A percentile compares a stretch with the other conserved stretches of the same genome.
These are phyloP conservation scores for Keiferia lycopersicella DNA, from an alignment of 2,888 invertebrate genomes.

Conservation along the genomic window DNA sequence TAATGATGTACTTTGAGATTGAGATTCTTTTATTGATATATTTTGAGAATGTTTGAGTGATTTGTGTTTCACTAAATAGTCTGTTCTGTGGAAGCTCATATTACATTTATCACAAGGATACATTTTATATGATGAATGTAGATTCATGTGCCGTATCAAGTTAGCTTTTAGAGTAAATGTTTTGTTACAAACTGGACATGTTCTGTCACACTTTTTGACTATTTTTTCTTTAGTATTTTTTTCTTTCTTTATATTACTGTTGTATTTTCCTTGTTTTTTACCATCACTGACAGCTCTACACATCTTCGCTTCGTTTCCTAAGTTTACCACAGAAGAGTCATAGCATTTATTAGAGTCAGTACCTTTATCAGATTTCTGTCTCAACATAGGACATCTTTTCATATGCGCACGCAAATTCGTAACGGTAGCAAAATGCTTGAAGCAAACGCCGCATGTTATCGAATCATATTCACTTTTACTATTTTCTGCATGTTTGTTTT, in stretches of 20 bases:
- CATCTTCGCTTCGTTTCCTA: background rate
- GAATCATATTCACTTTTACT: background rate
- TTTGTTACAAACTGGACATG: constrained; percentile 1
- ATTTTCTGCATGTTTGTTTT: background rate
- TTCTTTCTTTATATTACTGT: background rate
- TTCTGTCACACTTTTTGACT: background rate
- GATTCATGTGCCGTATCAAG: background rate
- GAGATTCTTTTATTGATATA: background rate
- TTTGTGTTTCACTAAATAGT: constrained; percentile 2
- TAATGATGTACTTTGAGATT: too few relatives aligned
- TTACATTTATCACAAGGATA: background rate
- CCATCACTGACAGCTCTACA: background rate
- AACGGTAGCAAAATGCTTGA: background rate
- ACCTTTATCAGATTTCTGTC: background rate
- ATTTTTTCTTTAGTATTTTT: background rate
- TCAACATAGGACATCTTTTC: background rate
- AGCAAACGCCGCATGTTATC: background rate
- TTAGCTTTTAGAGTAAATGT: background rate
- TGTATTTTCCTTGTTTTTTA: background rate
- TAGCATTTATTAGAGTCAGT: background rate
- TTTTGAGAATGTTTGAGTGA: background rate
- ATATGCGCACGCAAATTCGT: background rate
- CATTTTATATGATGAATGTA: background rate
- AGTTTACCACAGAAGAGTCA: background rate
- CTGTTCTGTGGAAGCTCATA: background rate